Evolutionary conservation across 2,113 vertebrate species (phyloP).

Genomic region (Oryctolagus cuniculus): mOryCun1.1 NC_091439.1:85709501-85710000

Average conservation of each 20-base stretch:
- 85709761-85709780: slow-evolving; percentile 99
- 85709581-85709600: neutral
- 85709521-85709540: neutral
- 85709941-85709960: slow-evolving; percentile 98
- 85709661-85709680: neutral
- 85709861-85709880: slow-evolving; percentile 98
- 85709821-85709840: slow-evolving; percentile 96
- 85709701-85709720: slow-evolving; percentile 15
- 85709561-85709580: neutral
- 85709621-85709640: too few relatives aligned
- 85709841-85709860: slow-evolving; percentile 97
- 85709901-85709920: slow-evolving; percentile 99
- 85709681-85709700: slow-evolving; percentile 53
- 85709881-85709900: slow-evolving; percentile 99
- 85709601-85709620: neutral
- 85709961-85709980: slow-evolving; percentile 98
- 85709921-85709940: slow-evolving; percentile 99
- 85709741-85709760: slow-evolving; percentile 94
- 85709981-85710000: slow-evolving; percentile 95
- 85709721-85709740: neutral
- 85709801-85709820: slow-evolving; percentile 99
- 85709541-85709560: neutral
- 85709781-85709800: slow-evolving; percentile 98
- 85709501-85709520: slow-evolving; percentile 71
- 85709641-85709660: neutral